Percentiles rank a stretch among this genome's conserved stretches.
These are phyloP conservation scores for Himalopsyche japonica DNA, from an alignment of 2,888 invertebrate genomes.

Conservation along the genomic window DNA sequence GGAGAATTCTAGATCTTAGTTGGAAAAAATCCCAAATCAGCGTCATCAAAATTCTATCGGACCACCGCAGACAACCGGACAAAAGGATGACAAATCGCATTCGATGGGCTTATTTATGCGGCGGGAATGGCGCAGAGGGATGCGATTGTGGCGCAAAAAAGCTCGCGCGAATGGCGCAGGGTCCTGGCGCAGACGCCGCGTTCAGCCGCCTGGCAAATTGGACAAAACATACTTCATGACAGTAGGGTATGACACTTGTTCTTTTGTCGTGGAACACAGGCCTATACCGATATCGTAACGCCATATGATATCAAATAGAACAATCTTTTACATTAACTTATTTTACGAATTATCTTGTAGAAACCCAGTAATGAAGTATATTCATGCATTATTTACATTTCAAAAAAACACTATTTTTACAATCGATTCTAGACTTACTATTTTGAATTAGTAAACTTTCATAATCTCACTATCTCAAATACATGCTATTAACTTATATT, in stretches of 20 bases:
- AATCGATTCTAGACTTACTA: too few relatives aligned
- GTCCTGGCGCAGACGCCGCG: constrained; percentile 18
- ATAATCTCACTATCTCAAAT: too few relatives aligned
- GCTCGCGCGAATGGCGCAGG: constrained; percentile 8
- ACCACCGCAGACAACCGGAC: constrained; percentile 19
- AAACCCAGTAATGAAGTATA: too few relatives aligned
- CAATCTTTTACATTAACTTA: too few relatives aligned
- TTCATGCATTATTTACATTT: too few relatives aligned
- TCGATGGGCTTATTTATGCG: constrained; percentile 27
- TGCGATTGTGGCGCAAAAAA: constrained; percentile 10
- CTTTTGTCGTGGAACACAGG: constrained; percentile 4
- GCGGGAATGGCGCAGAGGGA: constrained; percentile 1
- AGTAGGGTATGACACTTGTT: constrained; percentile 24
- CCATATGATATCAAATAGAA: not conserved
- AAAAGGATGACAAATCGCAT: constrained; percentile 31
- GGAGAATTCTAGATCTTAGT: not conserved
- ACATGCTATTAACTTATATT: too few relatives aligned
- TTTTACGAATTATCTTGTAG: too few relatives aligned
- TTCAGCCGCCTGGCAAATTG: constrained; percentile 32
- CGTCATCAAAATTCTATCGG: constrained; percentile 24
- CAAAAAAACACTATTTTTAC: too few relatives aligned
- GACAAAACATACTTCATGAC: constrained; percentile 29
- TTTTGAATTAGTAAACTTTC: too few relatives aligned
- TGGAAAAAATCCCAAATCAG: constrained; percentile 19
- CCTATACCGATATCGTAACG: not conserved